Base-by-base conservation (phyloP, 2,888 invertebrate species). In the Scaptomyza flava region DNA sequence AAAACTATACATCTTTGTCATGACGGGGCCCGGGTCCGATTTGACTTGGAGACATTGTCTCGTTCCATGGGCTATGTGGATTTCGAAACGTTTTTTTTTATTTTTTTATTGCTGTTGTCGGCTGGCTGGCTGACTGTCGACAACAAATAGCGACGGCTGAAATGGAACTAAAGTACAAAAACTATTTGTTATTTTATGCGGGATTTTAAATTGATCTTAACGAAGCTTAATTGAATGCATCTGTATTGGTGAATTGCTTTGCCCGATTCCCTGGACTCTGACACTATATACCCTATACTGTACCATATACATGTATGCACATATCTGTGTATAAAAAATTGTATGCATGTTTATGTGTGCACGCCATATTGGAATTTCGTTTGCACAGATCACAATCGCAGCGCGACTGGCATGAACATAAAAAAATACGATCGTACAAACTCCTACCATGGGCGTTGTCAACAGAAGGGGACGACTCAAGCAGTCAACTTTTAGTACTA, bases 151-250 rank as follows among this genome's bases (percentile, higher is more conserved):
- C 79, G 67, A 82, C 72, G 67, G 64, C 78, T 75, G 77, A 86
- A 83, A 81, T 87, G 84, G 73, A 86, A 89, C 89, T 89, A 86
- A 87, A 87, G 81, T 78, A 85, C 81, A 85, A 84, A 79, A 81
- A 85, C 83, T 81, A 87, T 89, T 89, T 89, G 89, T 82, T 87
- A 90, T 90, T 90, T 89, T 90, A 92, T 92, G 92, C 92, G 92
- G 92, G 92, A 91, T 87, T 91, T 89, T 92, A 92, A 92, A 92
- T 92, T 92, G 92, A 91, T 91, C 91, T 92, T 92, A 92, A 92
- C 90, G 90, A 92, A 91, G 90, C 91, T 92, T 92, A 92, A 92
- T 92, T 92, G 92, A 79, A 72, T 85, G 91, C 79, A 42, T 64
- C 59, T 83, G 92, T 92, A 79, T 90, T 86, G 77, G 91, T 90